These are phyloP conservation scores for Oryzias celebensis DNA, from an alignment of 2,113 vertebrate genomes.

Conservation along the genomic window DNA sequence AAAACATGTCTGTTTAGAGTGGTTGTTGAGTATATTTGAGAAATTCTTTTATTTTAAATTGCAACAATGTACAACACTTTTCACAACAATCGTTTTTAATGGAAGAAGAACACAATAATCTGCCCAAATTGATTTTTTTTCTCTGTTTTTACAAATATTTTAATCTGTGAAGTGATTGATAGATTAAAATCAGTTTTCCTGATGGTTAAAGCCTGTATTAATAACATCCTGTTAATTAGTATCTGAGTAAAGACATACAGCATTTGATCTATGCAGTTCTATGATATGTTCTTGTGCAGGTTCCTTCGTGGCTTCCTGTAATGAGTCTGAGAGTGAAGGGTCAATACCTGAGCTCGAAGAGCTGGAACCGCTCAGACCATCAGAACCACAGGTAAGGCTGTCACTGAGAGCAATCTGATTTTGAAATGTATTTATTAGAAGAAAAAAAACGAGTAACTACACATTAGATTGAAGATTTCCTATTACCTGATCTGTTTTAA, in stretches of 20 bases:
- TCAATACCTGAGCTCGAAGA: slow-evolving; percentile 89
- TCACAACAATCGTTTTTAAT: no score
- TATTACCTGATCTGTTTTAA: background rate
- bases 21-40: no score
- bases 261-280: background rate
- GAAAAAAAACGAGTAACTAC: background rate
- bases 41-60: no score
- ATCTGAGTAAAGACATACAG: slow-evolving; percentile 5
- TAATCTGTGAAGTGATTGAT: no score
- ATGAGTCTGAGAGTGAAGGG: slow-evolving; percentile 89
- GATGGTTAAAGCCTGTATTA: slow-evolving; percentile 4
- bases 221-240: slow-evolving; percentile 7
- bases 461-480: background rate
- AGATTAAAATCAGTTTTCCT: no score
- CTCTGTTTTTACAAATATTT: no score
- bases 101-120: no score
- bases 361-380: slow-evolving; percentile 74
- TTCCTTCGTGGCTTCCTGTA: slow-evolving; percentile 79
- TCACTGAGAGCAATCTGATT: background rate
- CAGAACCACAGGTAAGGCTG: slow-evolving; percentile 79
- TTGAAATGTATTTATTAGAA: no score
- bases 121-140: no score
- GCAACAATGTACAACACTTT: no score
- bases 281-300: slow-evolving; percentile 26
- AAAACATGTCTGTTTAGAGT: no score